Percentiles rank a stretch among this genome's conserved stretches.
These are phyloP conservation scores for Urocitellus parryii DNA, from an alignment of 2,113 vertebrate genomes.

Conservation along the genomic window DNA sequence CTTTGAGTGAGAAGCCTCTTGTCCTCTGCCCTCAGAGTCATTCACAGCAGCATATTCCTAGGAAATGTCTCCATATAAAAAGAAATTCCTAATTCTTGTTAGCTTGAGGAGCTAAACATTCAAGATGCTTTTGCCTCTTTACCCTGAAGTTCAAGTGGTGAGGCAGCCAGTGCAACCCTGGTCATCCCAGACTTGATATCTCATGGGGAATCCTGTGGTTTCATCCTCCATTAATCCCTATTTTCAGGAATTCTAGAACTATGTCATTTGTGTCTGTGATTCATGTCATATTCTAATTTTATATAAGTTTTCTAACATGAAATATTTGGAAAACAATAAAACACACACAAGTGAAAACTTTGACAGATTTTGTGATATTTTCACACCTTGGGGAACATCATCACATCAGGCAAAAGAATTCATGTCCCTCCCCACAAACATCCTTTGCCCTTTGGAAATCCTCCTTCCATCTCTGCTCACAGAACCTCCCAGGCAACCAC, in stretches of 20 bases:
- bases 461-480: background rate
- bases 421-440: background rate
- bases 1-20: too few species aligned
- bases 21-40: background rate
- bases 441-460: too few species aligned
- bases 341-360: too few species aligned
- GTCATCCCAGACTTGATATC: background rate
- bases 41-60: background rate
- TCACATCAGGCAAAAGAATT: background rate
- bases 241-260: background rate
- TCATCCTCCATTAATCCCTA: background rate
- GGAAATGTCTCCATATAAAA: background rate
- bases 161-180: too few species aligned
- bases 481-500: background rate
- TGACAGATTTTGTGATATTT: background rate
- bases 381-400: background rate
- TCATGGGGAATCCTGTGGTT: background rate
- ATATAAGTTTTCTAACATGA: too few species aligned
- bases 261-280: too few species aligned
- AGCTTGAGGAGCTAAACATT: too few species aligned
- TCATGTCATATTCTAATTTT: too few species aligned
- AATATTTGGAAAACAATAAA: too few species aligned
- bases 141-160: background rate
- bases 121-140: background rate
- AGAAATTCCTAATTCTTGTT: too few species aligned